Base-by-base conservation (phyloP, 2,113 vertebrate species). In the Dunckerocampus dactyliophorus region DNA sequence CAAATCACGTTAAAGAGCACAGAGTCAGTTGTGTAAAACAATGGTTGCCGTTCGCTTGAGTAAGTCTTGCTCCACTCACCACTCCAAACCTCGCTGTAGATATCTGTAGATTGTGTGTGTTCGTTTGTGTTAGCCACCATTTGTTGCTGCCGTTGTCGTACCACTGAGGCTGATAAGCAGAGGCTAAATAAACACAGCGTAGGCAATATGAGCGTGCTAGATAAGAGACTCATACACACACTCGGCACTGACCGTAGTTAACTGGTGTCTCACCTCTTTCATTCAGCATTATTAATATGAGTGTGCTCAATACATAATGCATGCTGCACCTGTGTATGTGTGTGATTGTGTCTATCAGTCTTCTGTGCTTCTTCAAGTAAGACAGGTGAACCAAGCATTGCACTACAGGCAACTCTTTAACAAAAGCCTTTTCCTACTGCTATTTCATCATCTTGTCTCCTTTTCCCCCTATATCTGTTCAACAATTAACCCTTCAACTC, bases 101-200 rank as follows among this genome's bases (percentile, higher is more conserved):
- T 78, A 69, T 72, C 67, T 80, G 75, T 62, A 69, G 83, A 76
- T 77, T 65, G 24, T 67, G 45, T 64, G 39, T 37, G 28, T 47
- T 62, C 17, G 15, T 67, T n/a, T 78, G 48, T 82, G 63, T 80
- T 75, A 56, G 66, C 74, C 71, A 66, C 65, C 84, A 70, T 84
- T 81, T 81, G 85, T 76, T 71, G 79, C 82, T 85, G 81, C 81
- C 50, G 65, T 82, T 82, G 75, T 82, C 65, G 63, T 83, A 82
- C 80, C 71, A 71, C 63, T n/a, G 67, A 67, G 71, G 69, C 83
- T 82, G 86, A 90, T 91, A 88, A 91, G 83, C 75, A 65, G 64
- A 42, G 65, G 76, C 76, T 85, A 88, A 84, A 85, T 80, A 89
- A 89, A 88, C 75, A 88, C 75, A 85, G 77, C 71, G 67, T 58